These are phyloP conservation scores for Camelus bactrianus DNA, from an alignment of 2,113 vertebrate genomes.

Conservation along the genomic window DNA sequence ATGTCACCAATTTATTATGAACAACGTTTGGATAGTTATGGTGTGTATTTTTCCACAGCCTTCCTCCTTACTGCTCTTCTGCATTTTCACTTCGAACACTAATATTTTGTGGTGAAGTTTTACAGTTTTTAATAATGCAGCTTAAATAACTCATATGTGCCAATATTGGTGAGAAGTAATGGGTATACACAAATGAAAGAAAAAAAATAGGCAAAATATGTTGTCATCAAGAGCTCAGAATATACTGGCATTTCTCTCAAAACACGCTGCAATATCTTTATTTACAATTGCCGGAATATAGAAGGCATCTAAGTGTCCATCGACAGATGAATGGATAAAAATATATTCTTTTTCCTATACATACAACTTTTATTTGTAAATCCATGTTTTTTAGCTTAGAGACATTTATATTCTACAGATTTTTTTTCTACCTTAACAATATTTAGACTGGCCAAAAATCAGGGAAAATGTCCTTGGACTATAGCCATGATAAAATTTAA, in stretches of 20 bases:
- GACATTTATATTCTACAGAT: neutral
- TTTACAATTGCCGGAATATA: neutral
- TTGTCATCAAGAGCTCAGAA: neutral
- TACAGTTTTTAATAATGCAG: neutral
- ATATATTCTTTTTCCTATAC: neutral
- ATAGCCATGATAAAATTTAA: neutral
- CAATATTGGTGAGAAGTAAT: neutral
- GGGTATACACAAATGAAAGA: neutral
- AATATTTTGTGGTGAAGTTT: neutral
- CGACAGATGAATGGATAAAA: neutral
- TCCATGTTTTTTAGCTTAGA: constrained; percentile 34
- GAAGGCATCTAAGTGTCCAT: neutral
- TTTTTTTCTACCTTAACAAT: neutral
- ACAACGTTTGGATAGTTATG: neutral
- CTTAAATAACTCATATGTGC: neutral
- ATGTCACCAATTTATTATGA: neutral
- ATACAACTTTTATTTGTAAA: constrained; percentile 50
- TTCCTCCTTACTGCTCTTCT: neutral
- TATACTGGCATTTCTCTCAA: neutral
- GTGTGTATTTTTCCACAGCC: neutral
- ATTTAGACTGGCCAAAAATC: constrained; percentile 7
- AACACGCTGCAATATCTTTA: neutral
- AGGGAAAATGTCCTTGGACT: neutral
- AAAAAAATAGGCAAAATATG: neutral
- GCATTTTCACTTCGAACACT: neutral